phyloP scores from a whole-genome alignment of 2,888 invertebrate species.

The Lycaena phlaeas region DNA sequence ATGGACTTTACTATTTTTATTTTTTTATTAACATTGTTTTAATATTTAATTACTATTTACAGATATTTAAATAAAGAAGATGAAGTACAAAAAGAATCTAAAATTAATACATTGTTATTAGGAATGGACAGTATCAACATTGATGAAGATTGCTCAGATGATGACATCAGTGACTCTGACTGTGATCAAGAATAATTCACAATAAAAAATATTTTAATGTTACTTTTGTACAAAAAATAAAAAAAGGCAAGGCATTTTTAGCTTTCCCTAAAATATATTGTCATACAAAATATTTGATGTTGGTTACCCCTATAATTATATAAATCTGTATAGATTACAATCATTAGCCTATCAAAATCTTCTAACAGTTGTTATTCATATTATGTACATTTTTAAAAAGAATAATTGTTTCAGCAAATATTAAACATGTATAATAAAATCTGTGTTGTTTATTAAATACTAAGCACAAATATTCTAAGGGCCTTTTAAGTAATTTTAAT shows the following conservation, averaged over 20 bases:
- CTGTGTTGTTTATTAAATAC: too few species aligned
- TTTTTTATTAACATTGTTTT: constrained; percentile 1
- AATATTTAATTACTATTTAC: constrained; percentile 20
- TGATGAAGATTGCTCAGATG: constrained; percentile 30
- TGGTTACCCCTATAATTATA: too few species aligned
- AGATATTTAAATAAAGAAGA: constrained; percentile 59
- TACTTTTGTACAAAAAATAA: background rate
- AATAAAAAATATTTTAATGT: background rate
- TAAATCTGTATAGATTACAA: too few species aligned
- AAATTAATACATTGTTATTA: constrained; percentile 37
- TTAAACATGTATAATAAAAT: too few species aligned
- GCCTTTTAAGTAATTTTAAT: too few species aligned
- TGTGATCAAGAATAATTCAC: constrained; percentile 9
- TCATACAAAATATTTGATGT: too few species aligned
- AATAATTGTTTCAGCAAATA: too few species aligned
- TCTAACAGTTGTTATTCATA: too few species aligned
- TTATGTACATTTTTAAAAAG: too few species aligned
- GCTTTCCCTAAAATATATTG: background rate
- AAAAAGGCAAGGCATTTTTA: background rate
- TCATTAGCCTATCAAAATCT: too few species aligned
- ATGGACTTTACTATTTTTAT: background rate
- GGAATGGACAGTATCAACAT: constrained; percentile 39
- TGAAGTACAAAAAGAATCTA: constrained; percentile 42
- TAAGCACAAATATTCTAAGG: too few species aligned
- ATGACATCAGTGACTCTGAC: constrained; percentile 11